Evolutionary conservation across 1,140 invertebrate species (phyloP), one percentile per base, ranked within the genome.

Genomic region (Diploscapter pachys): DNA sequence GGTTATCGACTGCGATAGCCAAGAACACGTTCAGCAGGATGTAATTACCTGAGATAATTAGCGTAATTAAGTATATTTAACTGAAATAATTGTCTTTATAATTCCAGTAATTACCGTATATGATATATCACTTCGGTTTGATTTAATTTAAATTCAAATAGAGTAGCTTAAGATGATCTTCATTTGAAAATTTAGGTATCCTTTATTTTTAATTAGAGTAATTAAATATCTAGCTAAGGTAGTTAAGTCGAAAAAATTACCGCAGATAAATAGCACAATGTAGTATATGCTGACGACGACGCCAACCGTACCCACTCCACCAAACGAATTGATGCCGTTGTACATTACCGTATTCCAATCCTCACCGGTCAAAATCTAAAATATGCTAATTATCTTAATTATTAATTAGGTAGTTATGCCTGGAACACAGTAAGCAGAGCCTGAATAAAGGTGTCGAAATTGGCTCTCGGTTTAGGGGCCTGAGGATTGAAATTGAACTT

Each of bases 271-370:
- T 11, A 99, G 90, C 78, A 98, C 95, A 80, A 99, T 98, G 88
- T 96, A 99, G 87, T 98, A 99, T 81, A 98, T 90, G 85, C 93
- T 96, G 50, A 95, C 94, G 66, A 98, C 85, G 78, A 95, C 91
- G 51, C 96, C 96, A 69, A 89, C 81, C 3, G 92, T 91, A 6
- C 91, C 89, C 6, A 98, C 93, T 5, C 96, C 96, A 13, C 94
- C 95, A 86, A 95, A 98, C 1, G 96, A 93, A 81, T 91, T 90
- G 81, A 99, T 99, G 51, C 96, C 96, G 77, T 93, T 90, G 86
- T 99, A 99, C 96, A 99, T 99, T 8, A 99, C 96, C 50, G 90
- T 92, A 88, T 99, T 99, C 96, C 96, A 99, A 87, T 99, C 96
- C 88, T 99, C 96, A 87, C 96, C 96, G 3, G 96, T 99, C 81